Evolutionary conservation across 2,113 vertebrate species (phyloP).

Genomic region (Cynopterus brachyotis): DNA sequence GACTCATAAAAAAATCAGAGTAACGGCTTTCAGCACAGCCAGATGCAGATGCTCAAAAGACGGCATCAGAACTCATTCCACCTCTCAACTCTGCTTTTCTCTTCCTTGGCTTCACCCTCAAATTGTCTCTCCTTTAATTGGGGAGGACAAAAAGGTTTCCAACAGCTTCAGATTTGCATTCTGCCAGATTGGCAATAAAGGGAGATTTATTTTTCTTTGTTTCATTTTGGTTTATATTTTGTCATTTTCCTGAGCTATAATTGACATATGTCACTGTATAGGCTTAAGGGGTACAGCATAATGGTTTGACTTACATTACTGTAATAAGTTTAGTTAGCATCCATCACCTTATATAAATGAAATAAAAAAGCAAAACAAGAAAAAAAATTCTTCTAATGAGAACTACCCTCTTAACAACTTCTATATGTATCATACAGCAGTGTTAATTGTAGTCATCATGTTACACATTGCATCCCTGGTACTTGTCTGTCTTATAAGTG

Average conservation of each 20-base stretch:
- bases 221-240: too few species aligned
- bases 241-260: background rate
- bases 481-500: background rate
- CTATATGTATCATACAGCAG: background rate
- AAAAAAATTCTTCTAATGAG: background rate
- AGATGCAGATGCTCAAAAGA: background rate
- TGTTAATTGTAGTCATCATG: background rate
- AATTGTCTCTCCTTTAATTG: background rate
- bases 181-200: background rate
- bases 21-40: background rate
- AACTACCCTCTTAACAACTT: background rate
- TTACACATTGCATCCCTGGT: background rate
- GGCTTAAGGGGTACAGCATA: background rate
- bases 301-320: background rate
- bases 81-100: background rate
- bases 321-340: background rate
- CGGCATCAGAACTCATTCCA: background rate
- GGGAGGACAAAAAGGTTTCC: background rate
- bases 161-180: background rate
- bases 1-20: background rate
- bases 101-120: background rate
- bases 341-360: background rate
- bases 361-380: background rate
- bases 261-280: background rate
- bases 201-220: too few species aligned